Evolutionary conservation across 2,797 vertebrate genomes (phyloP).

Genomic region (Ficedula albicollis): DNA sequence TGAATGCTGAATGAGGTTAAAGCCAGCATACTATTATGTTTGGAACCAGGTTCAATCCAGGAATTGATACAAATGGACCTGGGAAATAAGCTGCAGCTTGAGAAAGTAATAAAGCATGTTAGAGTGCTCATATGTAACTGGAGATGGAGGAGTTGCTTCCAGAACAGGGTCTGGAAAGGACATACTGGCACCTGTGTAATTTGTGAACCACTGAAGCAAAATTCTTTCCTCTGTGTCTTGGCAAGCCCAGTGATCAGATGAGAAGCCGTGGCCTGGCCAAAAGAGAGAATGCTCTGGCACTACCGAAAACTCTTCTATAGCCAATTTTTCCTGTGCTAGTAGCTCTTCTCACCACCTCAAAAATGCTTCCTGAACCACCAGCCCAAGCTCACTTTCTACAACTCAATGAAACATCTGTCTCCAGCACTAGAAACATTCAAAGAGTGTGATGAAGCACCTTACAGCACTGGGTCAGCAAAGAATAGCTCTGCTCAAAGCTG

Average conservation of each 20-base stretch:
- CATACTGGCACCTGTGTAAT: slow-evolving; percentile 45
- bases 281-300: neutral
- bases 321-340: neutral
- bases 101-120: slow-evolving; percentile 48
- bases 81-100: slow-evolving; percentile 47
- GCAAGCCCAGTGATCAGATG: slow-evolving; percentile 34
- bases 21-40: slow-evolving; percentile 8
- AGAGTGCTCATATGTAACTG: slow-evolving; percentile 21
- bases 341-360: neutral
- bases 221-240: slow-evolving; percentile 53
- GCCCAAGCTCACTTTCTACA: neutral
- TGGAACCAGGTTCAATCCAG: slow-evolving; percentile 23
- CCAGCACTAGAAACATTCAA: neutral
- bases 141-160: slow-evolving; percentile 30
- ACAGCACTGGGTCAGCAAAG: neutral
- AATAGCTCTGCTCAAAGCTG: neutral
- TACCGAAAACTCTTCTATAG: neutral
- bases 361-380: neutral
- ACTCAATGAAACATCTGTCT: neutral
- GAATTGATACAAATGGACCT: slow-evolving; percentile 51
- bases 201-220: slow-evolving; percentile 30
- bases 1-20: neutral
- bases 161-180: slow-evolving; percentile 53
- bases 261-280: neutral
- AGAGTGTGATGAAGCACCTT: neutral